Percentiles rank a stretch among this genome's conserved stretches.
phyloP scores from a whole-genome alignment of 2,888 invertebrate genomes.

The Papilio elwesi region DNA sequence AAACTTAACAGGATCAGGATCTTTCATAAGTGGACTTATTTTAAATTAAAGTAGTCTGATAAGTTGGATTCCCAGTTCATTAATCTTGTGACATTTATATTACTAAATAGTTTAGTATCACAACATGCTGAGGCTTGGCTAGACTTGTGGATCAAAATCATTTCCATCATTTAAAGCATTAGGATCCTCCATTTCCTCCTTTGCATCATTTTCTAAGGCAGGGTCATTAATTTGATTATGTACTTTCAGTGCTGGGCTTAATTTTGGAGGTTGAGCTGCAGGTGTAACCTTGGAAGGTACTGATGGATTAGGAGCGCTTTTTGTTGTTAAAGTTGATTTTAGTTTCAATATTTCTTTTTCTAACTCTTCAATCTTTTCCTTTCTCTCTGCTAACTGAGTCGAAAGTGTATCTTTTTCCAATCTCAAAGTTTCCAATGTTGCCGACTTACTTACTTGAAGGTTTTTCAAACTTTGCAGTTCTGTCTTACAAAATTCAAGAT shows the following conservation, averaged over 20 bases:
- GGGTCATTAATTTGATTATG: conserved; percentile 71
- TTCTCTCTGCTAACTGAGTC: conserved; percentile 67
- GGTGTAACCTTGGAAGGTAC: conserved; percentile 69
- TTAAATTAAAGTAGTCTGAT: neutral
- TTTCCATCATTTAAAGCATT: conserved; percentile 72
- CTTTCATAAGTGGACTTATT: neutral
- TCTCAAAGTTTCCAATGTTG: conserved; percentile 73
- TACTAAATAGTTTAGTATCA: conserved; percentile 40
- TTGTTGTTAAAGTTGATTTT: conserved; percentile 68
- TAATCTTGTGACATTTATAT: neutral
- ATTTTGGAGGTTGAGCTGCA: conserved; percentile 70
- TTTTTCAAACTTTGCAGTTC: conserved; percentile 77
- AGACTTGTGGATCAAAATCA: conserved; percentile 69
- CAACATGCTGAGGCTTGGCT: conserved; percentile 39
- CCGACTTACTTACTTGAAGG: conserved; percentile 75
- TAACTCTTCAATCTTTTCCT: conserved; percentile 70
- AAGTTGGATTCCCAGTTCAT: neutral
- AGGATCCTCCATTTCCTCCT: conserved; percentile 78
- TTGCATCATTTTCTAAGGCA: conserved; percentile 75
- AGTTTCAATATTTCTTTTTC: conserved; percentile 71
- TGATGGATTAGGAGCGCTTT: conserved; percentile 63
- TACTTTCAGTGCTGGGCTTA: conserved; percentile 68
- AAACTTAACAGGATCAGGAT: too few species aligned
- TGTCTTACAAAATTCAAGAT: conserved; percentile 74
- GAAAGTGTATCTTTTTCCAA: conserved; percentile 75